Evolutionary conservation across 1,140 invertebrate species (phyloP).

Genomic region (Bombus pyrosoma): DNA sequence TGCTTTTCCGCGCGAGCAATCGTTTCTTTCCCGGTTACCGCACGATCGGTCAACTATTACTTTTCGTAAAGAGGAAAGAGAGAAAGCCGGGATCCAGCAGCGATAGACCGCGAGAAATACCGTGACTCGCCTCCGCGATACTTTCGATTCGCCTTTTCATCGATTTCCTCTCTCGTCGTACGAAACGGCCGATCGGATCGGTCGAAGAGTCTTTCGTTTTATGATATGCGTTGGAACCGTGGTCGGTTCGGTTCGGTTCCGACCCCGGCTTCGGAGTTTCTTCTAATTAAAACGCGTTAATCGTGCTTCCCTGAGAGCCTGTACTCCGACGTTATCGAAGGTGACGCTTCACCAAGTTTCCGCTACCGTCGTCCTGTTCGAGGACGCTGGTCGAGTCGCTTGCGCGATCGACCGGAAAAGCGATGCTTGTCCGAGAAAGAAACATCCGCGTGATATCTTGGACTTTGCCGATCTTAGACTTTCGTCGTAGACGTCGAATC

Average conservation of each 20-base stretch:
- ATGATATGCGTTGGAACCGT: conserved; percentile 24
- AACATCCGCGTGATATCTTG: too few species aligned
- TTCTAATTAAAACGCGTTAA: conserved; percentile 27
- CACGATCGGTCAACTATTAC: too few species aligned
- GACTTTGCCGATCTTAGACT: too few species aligned
- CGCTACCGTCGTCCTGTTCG: not conserved
- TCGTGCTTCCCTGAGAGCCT: conserved; percentile 56
- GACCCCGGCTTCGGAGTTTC: not conserved
- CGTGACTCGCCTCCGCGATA: not conserved
- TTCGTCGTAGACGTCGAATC: too few species aligned
- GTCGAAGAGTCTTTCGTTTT: not conserved
- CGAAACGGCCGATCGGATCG: not conserved
- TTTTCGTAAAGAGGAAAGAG: not conserved
- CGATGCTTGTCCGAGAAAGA: not conserved
- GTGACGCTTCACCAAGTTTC: not conserved
- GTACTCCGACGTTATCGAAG: conserved; percentile 37
- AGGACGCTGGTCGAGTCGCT: not conserved
- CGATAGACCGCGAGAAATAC: not conserved
- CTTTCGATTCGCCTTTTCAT: not conserved
- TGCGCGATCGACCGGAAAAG: too few species aligned
- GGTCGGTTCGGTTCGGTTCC: not conserved
- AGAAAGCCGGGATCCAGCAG: not conserved
- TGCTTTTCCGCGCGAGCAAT: not conserved
- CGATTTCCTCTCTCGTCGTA: not conserved
- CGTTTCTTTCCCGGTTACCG: too few species aligned